Evolutionary conservation across 2,888 invertebrate species (phyloP).

Genomic region (Vanessa cardui): DNA sequence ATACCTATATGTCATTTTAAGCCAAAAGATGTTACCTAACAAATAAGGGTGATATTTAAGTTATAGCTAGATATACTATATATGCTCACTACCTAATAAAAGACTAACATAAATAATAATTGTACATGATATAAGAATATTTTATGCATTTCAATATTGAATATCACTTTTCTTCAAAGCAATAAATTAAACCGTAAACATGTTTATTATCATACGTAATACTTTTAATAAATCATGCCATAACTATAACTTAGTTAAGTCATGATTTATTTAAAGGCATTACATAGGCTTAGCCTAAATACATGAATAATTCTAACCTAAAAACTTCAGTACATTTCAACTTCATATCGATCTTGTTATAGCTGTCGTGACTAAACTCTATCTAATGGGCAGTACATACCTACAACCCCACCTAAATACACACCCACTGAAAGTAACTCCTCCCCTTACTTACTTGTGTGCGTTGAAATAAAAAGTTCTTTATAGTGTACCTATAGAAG

Average conservation of each 20-base stretch:
- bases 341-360: slow-evolving; percentile 7
- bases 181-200: no score
- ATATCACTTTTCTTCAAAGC: no score
- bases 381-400: slow-evolving; percentile 27
- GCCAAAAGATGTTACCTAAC: no score
- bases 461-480: slow-evolving; percentile 18
- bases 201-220: no score
- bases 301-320: slow-evolving; percentile 20
- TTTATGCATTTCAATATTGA: no score
- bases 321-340: slow-evolving; percentile 12
- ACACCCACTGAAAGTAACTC: slow-evolving; percentile 21
- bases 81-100: no score
- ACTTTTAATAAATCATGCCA: not conserved
- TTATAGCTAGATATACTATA: no score
- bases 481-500: not conserved
- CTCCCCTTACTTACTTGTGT: slow-evolving; percentile 24
- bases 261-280: not conserved
- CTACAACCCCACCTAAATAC: slow-evolving; percentile 23
- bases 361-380: slow-evolving; percentile 16
- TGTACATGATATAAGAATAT: no score
- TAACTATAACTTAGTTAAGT: not conserved
- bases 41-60: no score
- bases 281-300: slow-evolving; percentile 8
- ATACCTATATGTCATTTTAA: no score
- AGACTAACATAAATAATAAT: no score